Percentiles rank a stretch among this genome's conserved stretches.
These are phyloP conservation scores for Apamea epomidion DNA, from an alignment of 2,888 invertebrate genomes.

Conservation along the genomic window DNA sequence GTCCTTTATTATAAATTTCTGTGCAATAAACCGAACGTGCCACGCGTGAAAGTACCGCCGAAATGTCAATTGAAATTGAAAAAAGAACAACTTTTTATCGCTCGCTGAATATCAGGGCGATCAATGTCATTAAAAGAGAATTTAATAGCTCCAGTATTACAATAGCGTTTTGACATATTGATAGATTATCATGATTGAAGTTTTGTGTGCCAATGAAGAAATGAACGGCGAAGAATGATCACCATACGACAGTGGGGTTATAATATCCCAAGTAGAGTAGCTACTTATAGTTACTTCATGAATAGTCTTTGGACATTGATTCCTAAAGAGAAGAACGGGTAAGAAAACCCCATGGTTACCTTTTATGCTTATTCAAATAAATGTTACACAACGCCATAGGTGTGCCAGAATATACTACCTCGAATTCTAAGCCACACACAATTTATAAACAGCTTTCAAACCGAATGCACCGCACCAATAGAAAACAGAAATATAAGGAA, in stretches of 20 bases:
- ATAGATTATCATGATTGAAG: slow-evolving; percentile 43
- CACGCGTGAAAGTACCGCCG: slow-evolving; percentile 65
- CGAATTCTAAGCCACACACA: slow-evolving; percentile 36
- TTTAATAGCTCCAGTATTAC: slow-evolving; percentile 42
- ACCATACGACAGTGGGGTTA: neutral
- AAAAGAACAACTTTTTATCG: slow-evolving; percentile 55
- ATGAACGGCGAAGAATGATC: slow-evolving; percentile 28
- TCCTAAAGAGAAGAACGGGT: neutral
- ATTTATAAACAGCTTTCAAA: slow-evolving; percentile 40
- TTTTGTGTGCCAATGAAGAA: slow-evolving; percentile 32
- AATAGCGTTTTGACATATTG: slow-evolving; percentile 44
- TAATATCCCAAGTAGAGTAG: slow-evolving; percentile 1
- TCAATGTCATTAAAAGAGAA: slow-evolving; percentile 60
- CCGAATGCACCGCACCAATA: slow-evolving; percentile 39
- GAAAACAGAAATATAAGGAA: slow-evolving; percentile 56
- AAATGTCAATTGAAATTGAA: slow-evolving; percentile 67
- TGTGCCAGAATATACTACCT: slow-evolving; percentile 31
- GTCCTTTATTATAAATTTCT: slow-evolving; percentile 74
- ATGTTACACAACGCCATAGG: slow-evolving; percentile 37
- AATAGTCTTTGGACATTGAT: neutral
- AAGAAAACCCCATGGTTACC: slow-evolving; percentile 3
- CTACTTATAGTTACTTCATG: neutral
- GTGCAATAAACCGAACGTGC: slow-evolving; percentile 67
- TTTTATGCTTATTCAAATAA: slow-evolving; percentile 11
- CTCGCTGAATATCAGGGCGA: slow-evolving; percentile 52